A percentile compares a stretch with the other conserved stretches of the same genome.
These are phyloP conservation scores for Yponomeuta malinellus DNA, from an alignment of 2,888 invertebrate species.

Conservation along the genomic window DNA sequence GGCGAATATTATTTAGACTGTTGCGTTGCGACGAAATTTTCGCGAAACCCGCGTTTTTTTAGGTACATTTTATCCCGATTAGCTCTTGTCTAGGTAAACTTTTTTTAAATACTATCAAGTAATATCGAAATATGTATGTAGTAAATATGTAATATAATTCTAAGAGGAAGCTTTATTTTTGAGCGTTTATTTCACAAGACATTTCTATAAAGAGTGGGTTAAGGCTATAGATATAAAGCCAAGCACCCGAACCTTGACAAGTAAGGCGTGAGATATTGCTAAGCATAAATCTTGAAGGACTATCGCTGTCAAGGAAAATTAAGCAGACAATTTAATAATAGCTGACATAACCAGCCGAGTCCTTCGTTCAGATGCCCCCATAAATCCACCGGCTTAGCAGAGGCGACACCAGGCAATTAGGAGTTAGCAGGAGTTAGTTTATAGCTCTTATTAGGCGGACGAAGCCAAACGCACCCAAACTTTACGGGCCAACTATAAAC, in stretches of 20 bases:
- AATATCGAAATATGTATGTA: no score
- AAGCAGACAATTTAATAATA: conserved; percentile 19
- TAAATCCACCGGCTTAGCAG: conserved; percentile 49
- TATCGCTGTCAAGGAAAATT: conserved; percentile 17
- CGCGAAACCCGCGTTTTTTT: neutral
- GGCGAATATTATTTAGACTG: neutral
- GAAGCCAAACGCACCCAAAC: conserved; percentile 34
- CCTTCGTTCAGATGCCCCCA: conserved; percentile 34
- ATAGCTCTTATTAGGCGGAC: conserved; percentile 38
- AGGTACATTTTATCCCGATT: neutral
- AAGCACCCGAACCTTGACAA: neutral
- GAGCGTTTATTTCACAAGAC: no score
- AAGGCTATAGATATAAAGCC: neutral
- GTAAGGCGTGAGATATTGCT: neutral
- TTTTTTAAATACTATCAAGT: no score
- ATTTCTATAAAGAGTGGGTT: no score
- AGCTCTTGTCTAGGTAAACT: no score
- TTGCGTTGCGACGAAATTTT: neutral
- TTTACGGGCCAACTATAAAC: conserved; percentile 38
- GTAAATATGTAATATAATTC: no score
- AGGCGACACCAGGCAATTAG: conserved; percentile 54
- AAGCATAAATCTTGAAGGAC: conserved; percentile 7
- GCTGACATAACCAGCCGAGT: conserved; percentile 15
- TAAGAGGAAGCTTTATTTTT: no score
- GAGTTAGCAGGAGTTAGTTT: conserved; percentile 43